Conservation (phyloP, 2,113 vertebrate genomes). For the Scolopax mira region DNA sequence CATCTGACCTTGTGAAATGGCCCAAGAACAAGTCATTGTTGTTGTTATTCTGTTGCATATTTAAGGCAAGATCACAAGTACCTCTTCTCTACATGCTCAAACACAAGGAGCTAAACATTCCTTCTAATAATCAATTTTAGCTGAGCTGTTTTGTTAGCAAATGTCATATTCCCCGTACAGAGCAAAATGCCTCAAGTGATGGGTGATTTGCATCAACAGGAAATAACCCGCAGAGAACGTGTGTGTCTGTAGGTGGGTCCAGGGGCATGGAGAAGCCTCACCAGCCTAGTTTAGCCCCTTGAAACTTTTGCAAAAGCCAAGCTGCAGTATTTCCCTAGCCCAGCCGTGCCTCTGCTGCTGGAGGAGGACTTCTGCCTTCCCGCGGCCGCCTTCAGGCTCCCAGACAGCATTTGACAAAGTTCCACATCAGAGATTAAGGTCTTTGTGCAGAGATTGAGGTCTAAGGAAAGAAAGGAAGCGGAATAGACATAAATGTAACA, state of each 20-base stretch:
- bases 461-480: constrained; percentile 61
- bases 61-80: neutral
- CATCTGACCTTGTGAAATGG: neutral
- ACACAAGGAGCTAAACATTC: accelerated
- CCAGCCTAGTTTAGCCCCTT: accelerated
- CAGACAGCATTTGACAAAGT: constrained; percentile 65
- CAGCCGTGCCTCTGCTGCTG: neutral
- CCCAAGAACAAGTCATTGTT: neutral
- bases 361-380: constrained; percentile 14
- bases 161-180: neutral
- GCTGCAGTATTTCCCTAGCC: neutral
- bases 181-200: accelerated
- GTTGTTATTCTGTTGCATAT: accelerated
- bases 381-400: constrained; percentile 24
- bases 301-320: neutral
- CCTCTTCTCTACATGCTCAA: accelerated
- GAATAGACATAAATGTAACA: constrained; percentile 71
- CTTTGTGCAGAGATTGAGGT: constrained; percentile 75
- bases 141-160: neutral
- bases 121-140: neutral
- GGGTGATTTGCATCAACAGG: neutral
- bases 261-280: neutral
- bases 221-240: accelerated
- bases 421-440: constrained; percentile 76
- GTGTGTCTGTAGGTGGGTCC: accelerated